Evolutionary conservation across 64 coral and sea anemone species (phyloP), one percentile per base, ranked within the genome.

Genomic region (Porites lutea): DNA sequence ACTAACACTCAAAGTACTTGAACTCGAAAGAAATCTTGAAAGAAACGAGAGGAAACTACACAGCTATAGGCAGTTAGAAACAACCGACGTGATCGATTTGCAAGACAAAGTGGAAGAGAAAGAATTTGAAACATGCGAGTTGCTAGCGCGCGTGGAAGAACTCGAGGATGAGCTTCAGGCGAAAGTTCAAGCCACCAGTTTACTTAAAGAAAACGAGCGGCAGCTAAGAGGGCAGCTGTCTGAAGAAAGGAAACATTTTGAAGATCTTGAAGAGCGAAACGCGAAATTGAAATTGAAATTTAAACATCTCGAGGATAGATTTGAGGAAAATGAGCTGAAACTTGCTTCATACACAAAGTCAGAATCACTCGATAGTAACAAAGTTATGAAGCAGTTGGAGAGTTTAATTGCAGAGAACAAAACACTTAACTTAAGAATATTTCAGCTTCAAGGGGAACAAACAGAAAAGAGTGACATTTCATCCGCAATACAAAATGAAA

Each of bases 361-460:
- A 5, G 88, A 93, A 67, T 63, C 82, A 47, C 87, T 75, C 64
- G 92, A 89, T 63, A 82, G 58, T 46, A 82, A 46, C 22, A 82
- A 64, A 82, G 65, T 82, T 63, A 65, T 60, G 48, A 82, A 82
- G 79, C 60, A 70, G 20, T 53, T 81, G n/a, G 77, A 90, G 27
- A 90, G 48, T 10, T 59, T 59, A 60, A 75, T 74, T 62, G 55
- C 88, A 60, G 88, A 95, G 73, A 90, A 89, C 71, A 95, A 71
- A 52, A 27, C 77, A 53, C 66, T 90, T 10, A 54, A 11, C 19
- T 52, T 79, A 6, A 79, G 37, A 81, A 71, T 90, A 23, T 37
- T 52, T 19, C 44, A 90, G 23, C 75, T 90, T 13, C 76, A 90
- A 79, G 64, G 52, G 23, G 72, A 48, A 44, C 46, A 18, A 65